Evolutionary conservation across 2,113 vertebrate genomes (phyloP).

Genomic region (Sardina pilchardus): DNA sequence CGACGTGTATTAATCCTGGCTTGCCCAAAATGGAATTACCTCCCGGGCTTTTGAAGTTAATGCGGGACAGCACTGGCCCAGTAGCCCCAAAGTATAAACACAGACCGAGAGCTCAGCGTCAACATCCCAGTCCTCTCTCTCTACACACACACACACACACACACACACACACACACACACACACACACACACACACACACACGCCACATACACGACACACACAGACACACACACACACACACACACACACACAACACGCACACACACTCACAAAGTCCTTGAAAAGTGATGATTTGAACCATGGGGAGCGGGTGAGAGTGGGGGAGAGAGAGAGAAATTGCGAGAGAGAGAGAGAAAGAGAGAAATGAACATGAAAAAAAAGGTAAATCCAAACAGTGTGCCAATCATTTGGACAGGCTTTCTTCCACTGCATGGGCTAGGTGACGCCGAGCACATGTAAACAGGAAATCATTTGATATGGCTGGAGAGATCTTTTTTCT

Average conservation of each 20-base stretch:
- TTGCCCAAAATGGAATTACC: conserved; percentile 39
- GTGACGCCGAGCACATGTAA: conserved; percentile 34
- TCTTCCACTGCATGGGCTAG: conserved; percentile 27
- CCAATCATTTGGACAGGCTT: conserved; percentile 41
- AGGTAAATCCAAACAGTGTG: conserved; percentile 32
- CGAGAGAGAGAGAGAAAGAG: not conserved
- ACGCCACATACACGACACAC: conserved; percentile 29
- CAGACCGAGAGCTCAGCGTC: not conserved
- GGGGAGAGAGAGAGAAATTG: not conserved
- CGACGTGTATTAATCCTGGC: conserved; percentile 23
- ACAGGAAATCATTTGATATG: conserved; percentile 44
- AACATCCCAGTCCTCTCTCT: not conserved
- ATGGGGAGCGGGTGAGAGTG: not conserved
- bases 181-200: conserved; percentile 27
- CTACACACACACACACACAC: not conserved
- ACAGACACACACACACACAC: conserved; percentile 23
- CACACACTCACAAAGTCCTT: conserved; percentile 7
- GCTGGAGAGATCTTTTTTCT: conserved; percentile 31
- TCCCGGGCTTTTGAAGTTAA: conserved; percentile 30
- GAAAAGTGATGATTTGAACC: not conserved
- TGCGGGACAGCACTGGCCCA: conserved; percentile 2
- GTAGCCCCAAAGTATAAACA: conserved; percentile 11
- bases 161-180: conserved; percentile 33
- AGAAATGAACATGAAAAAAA: not conserved
- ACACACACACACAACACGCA: conserved; percentile 20